Evolutionary conservation across 2,797 vertebrate genomes (phyloP), one percentile per base, ranked within the genome.

Genomic region (Meriones psammophilus): DNA sequence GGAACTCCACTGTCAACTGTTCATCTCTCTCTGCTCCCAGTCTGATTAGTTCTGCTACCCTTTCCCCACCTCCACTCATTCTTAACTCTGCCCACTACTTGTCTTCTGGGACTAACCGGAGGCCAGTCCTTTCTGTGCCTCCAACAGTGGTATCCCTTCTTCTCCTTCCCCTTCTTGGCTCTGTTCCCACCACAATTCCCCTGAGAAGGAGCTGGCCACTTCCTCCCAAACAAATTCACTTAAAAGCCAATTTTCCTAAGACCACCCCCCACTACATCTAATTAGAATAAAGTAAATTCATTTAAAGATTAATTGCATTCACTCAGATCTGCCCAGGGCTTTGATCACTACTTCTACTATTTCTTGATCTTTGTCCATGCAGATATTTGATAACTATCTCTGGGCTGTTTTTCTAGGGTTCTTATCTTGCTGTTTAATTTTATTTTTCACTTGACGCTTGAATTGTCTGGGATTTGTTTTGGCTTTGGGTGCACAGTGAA

Each of bases 251-350:
- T 76, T 92, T 97, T 66, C 64, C 30, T 60, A 60, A 20, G 6
- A 94, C 74, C 28, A 2, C 1, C 18, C 39, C 26, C 62, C 56
- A 89, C 71, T 64, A 76, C 3, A 89, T 68, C 64, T 69, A 69
- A 73, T 92, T 88, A 88, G 54, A 62, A 88, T 89, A 85, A 81
- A 91, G 60, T 15, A 89, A 93, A 89, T 89, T 89, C 56, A 85
- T 78, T 95, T 81, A 69, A 89, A 95, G 66, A 85, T 95, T 94
- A 91, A 96, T 93, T 86, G 33, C 42, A 46, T 74, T 46, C 10
- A 68, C 9, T 89, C 50, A 89, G 46, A 77, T 74, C 79, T 73
- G 33, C 24, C 68, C 30, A 8, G 62, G 46, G 73, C 88, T 94
- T 90, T 91, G 62, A 50, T 92, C 24, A 79, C 80, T 71, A 50